Conservation (phyloP, 1,140 invertebrate species). For the Apolygus lucorum region DNA sequence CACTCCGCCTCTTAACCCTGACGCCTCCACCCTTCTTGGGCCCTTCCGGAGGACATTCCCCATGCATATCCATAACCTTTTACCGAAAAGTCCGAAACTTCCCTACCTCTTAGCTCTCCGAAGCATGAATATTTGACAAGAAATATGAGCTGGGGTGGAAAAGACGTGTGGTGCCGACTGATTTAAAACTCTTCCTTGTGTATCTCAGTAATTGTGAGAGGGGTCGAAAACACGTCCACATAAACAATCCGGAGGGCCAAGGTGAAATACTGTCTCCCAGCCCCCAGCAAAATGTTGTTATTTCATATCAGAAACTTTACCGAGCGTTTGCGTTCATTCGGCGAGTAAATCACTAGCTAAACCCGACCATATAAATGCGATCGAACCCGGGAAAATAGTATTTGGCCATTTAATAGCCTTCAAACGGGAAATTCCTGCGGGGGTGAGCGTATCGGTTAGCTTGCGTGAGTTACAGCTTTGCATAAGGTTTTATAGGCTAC, state of each 20-base stretch:
- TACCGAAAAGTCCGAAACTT: slow-evolving; percentile 4
- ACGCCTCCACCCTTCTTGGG: background rate
- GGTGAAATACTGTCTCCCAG: slow-evolving; percentile 17
- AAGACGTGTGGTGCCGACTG: slow-evolving; percentile 10
- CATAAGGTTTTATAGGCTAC: too few species aligned
- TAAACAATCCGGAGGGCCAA: slow-evolving; percentile 15
- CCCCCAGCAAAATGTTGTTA: slow-evolving; percentile 3
- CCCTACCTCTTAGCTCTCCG: background rate
- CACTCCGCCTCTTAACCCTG: background rate
- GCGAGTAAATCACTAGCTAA: background rate
- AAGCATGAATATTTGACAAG: slow-evolving; percentile 22
- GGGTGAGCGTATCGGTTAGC: too few species aligned
- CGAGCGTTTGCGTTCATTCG: background rate
- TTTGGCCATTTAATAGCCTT: too few species aligned
- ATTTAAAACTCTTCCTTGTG: slow-evolving; percentile 24
- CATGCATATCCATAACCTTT: slow-evolving; percentile 5
- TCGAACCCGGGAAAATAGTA: too few species aligned
- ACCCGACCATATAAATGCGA: too few species aligned
- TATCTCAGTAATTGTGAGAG: slow-evolving; percentile 22
- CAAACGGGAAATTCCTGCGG: too few species aligned
- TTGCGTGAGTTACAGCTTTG: too few species aligned
- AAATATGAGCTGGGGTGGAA: slow-evolving; percentile 12
- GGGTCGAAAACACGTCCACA: slow-evolving; percentile 13
- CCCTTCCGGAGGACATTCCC: slow-evolving; percentile 8
- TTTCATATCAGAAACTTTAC: slow-evolving; percentile 9